phyloP scores from a whole-genome alignment of 2,113 vertebrate species.

The Odocoileus virginianus region DNA sequence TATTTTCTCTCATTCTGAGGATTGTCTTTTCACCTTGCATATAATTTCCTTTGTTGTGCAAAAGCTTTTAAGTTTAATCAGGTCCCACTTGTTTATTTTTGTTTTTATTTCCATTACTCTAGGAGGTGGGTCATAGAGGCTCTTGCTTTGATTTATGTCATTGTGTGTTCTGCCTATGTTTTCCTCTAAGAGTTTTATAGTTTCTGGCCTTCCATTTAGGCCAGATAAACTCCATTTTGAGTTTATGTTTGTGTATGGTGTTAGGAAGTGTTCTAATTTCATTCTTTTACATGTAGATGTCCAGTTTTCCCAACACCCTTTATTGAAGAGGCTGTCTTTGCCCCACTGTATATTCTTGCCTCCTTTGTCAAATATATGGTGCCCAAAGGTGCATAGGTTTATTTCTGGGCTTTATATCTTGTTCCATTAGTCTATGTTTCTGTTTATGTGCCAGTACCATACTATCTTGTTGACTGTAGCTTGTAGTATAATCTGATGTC shows the following conservation, averaged over 20 bases:
- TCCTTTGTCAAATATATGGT: not conserved
- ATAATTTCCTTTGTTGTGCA: not conserved
- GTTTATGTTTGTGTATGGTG: not conserved
- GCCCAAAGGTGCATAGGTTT: not conserved
- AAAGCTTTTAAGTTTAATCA: not conserved
- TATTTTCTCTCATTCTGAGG: not conserved
- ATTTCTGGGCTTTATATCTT: not conserved
- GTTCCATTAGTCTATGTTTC: not conserved
- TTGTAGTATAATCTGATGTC: not conserved
- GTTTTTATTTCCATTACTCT: not conserved
- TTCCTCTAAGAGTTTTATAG: not conserved
- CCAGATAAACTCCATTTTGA: not conserved
- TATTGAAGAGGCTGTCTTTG: not conserved
- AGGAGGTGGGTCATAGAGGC: not conserved
- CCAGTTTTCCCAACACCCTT: not conserved
- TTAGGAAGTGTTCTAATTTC: not conserved
- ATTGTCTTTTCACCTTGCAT: not conserved
- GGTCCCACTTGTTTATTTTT: not conserved
- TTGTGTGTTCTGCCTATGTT: not conserved
- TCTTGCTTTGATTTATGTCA: not conserved
- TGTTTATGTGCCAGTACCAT: not conserved
- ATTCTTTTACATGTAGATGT: not conserved
- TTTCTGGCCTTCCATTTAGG: not conserved
- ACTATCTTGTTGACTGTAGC: not conserved
- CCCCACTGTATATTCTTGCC: not conserved